Evolutionary conservation across 2,113 vertebrate genomes (phyloP).

Genomic region (Hemibagrus wyckioides): DNA sequence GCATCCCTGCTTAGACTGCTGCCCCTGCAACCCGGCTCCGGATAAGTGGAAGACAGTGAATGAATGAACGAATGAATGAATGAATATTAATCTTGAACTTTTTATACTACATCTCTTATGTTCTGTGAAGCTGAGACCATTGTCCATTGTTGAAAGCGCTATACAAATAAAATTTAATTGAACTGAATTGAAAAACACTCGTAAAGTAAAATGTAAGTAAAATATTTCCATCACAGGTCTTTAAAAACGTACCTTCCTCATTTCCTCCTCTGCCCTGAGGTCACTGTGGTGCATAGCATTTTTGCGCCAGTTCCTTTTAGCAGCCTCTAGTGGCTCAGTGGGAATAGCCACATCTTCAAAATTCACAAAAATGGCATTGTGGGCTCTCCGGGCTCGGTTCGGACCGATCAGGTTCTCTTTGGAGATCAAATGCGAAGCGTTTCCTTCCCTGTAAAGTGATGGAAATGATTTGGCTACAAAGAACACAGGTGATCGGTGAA

Average conservation of each 20-base stretch:
- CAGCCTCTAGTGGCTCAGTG: constrained; percentile 79
- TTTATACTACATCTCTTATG: too few relatives aligned
- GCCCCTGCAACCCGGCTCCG: too few relatives aligned
- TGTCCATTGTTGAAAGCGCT: too few relatives aligned
- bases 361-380: constrained; percentile 92
- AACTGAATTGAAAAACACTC: too few relatives aligned
- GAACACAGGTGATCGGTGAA: not conserved
- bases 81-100: too few relatives aligned
- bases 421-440: constrained; percentile 67
- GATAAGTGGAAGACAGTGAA: too few relatives aligned
- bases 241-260: constrained; percentile 62
- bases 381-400: constrained; percentile 85
- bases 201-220: not conserved
- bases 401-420: constrained; percentile 85
- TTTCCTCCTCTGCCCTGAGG: constrained; percentile 74
- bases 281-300: constrained; percentile 78
- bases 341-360: constrained; percentile 82
- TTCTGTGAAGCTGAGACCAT: too few relatives aligned
- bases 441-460: constrained; percentile 70
- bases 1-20: too few relatives aligned
- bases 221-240: not conserved
- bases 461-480: not conserved
- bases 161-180: too few relatives aligned
- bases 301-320: constrained; percentile 80
- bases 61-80: too few relatives aligned